Base-by-base conservation (phyloP, 23 tunicate species). In the Styela plicata region DNA sequence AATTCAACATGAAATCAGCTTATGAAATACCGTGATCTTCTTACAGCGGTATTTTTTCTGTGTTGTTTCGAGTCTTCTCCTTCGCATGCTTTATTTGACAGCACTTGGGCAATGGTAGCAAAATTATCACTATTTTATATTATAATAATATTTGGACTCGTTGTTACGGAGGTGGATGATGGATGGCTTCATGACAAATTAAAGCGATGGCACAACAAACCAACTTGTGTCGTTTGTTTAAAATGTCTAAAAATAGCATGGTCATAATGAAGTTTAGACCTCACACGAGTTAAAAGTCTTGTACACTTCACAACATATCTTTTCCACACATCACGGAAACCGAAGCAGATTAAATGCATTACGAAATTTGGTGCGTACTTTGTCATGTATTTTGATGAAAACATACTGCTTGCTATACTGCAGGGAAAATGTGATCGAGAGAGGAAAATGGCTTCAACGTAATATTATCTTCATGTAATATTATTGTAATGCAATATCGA, bases 141-240 rank as follows among this genome's bases (percentile, higher is more conserved):
- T 25, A 67, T 67, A 67, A 67, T 67, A 67, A 67, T 67, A 67
- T 67, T 67, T 67, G 22, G 71, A 67, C 71, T 22, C 22, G 71
- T 29, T 29, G 71, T 67, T 67, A 25, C 22, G 71, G 31, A 67
- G 71, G 31, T 24, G 71, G 71, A 25, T 67, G 71, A 67, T 67
- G 30, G 71, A 67, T 67, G 71, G 71, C 31, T 29, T 29, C 2
- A 29, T 67, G 71, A 67, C 71, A 67, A 67, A 67, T 44, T 44
- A 44, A 44, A 44, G 13, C 10, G 57, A 44, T 44, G 57, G 13
- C 57, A 44, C 57, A 44, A 44, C 57, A 44, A 44, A 44, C 57
- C 57, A 44, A 44, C 57, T 13, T 44, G 13, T 44, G 57, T 44
- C 7, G 57, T 44, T 44, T 44, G 13, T 44, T 13, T 44, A 44